Evolutionary conservation across 2,888 invertebrate genomes (phyloP).

Genomic region (Antitype chi): DNA sequence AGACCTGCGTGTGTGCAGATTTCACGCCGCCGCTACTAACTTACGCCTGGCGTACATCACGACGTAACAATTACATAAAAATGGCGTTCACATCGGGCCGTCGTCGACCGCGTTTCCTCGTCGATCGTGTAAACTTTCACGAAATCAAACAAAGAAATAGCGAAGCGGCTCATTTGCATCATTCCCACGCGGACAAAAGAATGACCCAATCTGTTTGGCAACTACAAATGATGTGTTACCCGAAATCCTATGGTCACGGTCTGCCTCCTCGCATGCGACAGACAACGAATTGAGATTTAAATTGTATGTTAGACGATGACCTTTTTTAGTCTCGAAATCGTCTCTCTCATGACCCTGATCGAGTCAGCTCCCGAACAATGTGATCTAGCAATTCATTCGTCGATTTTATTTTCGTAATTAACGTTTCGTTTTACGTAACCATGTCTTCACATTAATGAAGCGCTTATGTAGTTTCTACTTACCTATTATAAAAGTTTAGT

Average conservation of each 20-base stretch:
- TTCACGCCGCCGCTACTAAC: conserved; percentile 69
- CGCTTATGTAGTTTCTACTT: conserved; percentile 42
- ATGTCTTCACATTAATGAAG: conserved; percentile 49
- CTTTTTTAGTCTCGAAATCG: conserved; percentile 74
- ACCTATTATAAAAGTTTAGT: conserved; percentile 53
- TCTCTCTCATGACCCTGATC: conserved; percentile 76
- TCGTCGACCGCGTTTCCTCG: conserved; percentile 88
- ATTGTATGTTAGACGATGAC: conserved; percentile 72
- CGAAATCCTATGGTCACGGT: conserved; percentile 87
- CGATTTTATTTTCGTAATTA: conserved; percentile 60
- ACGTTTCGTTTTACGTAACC: conserved; percentile 51
- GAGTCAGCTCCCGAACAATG: conserved; percentile 59
- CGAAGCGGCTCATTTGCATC: conserved; percentile 89
- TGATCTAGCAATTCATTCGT: conserved; percentile 50
- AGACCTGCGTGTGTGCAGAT: conserved; percentile 24
- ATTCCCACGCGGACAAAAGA: conserved; percentile 90
- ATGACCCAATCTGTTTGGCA: conserved; percentile 89
- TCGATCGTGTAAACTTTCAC: conserved; percentile 91
- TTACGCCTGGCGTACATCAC: conserved; percentile 76
- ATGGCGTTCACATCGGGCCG: conserved; percentile 89
- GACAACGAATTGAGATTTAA: conserved; percentile 76
- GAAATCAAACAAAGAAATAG: conserved; percentile 91
- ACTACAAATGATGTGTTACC: conserved; percentile 87
- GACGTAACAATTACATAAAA: conserved; percentile 91
- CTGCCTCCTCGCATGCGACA: conserved; percentile 72